phyloP scores from a whole-genome alignment of 2,113 vertebrate genomes.

The Athene cunicularia region DNA sequence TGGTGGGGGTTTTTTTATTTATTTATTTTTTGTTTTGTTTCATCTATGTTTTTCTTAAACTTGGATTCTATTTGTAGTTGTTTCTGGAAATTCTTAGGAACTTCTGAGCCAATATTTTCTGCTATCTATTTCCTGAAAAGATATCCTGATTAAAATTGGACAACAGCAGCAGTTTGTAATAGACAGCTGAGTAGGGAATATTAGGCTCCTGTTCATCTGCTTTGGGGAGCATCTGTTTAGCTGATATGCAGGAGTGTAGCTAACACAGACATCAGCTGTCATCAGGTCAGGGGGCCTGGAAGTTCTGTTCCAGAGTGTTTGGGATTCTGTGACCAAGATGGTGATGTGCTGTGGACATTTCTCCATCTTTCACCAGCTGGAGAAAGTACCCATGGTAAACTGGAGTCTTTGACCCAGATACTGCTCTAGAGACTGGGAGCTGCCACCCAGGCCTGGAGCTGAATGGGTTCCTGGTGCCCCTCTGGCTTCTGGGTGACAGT shows the following conservation, averaged over 20 bases:
- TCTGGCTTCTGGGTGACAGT: background rate
- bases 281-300: background rate
- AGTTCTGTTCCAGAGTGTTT: background rate
- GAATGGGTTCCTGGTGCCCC: background rate
- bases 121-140: background rate
- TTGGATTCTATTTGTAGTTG: background rate
- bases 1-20: background rate
- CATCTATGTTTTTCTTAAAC: background rate
- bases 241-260: background rate
- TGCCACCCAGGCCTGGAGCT: background rate
- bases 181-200: background rate
- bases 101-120: background rate
- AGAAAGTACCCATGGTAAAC: background rate
- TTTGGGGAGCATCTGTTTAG: background rate
- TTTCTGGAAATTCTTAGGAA: background rate
- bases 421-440: background rate
- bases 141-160: background rate
- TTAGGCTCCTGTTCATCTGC: background rate
- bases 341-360: background rate
- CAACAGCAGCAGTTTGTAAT: background rate
- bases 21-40: background rate
- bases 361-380: background rate
- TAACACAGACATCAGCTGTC: background rate
- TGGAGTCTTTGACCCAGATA: background rate
- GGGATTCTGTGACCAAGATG: background rate